Evolutionary conservation across 1,140 invertebrate species (phyloP).

Genomic region (Hypothenemus hampei): DNA sequence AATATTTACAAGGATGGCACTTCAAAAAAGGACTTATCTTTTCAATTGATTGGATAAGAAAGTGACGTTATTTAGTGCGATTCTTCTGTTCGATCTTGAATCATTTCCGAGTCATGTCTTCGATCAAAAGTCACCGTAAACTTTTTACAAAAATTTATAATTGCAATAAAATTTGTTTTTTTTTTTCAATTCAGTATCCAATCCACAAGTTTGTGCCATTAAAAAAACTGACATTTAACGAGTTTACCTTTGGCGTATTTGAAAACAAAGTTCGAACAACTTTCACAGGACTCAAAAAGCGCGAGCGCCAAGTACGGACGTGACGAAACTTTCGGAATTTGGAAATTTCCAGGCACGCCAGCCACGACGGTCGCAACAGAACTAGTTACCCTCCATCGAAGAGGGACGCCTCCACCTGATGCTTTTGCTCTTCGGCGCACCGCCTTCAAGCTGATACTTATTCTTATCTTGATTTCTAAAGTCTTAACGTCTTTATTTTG

Average conservation of each 20-base stretch:
- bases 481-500: constrained; percentile 8
- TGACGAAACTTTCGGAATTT: neutral
- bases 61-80: no score
- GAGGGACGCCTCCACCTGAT: constrained; percentile 21
- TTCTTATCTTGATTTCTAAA: constrained; percentile 11
- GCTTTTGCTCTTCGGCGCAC: constrained; percentile 21
- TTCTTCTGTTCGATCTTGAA: no score
- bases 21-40: no score
- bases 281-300: constrained; percentile 9
- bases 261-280: constrained; percentile 12
- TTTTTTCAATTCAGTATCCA: neutral
- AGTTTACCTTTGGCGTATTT: constrained; percentile 7
- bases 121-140: no score
- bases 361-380: constrained; percentile 12
- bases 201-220: neutral
- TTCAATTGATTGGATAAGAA: no score
- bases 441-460: constrained; percentile 15
- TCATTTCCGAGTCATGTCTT: no score
- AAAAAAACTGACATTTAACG: constrained; percentile 1
- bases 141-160: no score
- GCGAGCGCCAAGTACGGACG: constrained; percentile 5
- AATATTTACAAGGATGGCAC: no score
- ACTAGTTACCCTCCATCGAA: constrained; percentile 16
- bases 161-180: no score
- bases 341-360: constrained; percentile 11